Evolutionary conservation across 1,140 invertebrate species (phyloP).

Genomic region (Drosophila quadrilineata): DNA sequence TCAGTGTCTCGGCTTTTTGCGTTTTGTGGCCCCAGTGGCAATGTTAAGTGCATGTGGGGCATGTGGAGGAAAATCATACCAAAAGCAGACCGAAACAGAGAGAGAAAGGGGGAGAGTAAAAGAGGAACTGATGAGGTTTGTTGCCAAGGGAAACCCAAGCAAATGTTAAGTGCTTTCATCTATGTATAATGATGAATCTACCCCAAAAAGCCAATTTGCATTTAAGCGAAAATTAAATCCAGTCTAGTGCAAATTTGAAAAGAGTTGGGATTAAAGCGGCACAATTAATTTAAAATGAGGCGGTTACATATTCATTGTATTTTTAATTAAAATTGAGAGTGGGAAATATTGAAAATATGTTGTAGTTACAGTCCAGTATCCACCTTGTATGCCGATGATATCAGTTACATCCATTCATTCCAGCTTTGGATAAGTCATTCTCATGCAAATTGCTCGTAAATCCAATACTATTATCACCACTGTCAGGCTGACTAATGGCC

Average conservation of each 20-base stretch:
- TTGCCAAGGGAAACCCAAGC: conserved; percentile 1
- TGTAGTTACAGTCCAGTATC: no score
- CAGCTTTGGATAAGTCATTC: no score
- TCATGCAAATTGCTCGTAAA: background rate
- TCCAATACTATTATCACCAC: conserved; percentile 6
- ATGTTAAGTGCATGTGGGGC: conserved; percentile 23
- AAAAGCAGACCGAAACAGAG: background rate
- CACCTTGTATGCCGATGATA: no score
- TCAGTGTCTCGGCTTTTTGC: conserved; percentile 23
- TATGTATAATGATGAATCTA: background rate
- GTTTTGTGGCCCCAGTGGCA: background rate
- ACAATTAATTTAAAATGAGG: no score
- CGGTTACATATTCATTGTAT: no score
- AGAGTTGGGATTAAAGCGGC: no score
- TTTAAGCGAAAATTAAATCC: background rate
- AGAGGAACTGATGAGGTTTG: conserved; percentile 12
- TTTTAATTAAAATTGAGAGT: no score
- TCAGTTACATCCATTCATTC: no score
- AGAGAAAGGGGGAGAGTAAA: background rate
- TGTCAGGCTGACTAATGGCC: conserved; percentile 11
- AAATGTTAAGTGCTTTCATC: conserved; percentile 3
- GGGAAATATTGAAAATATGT: no score
- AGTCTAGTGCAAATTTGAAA: background rate
- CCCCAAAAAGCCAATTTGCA: background rate
- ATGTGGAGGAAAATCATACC: no score